These are phyloP conservation scores for Steinernema feltiae DNA, from an alignment of 1,140 invertebrate genomes.

Conservation along the genomic window DNA sequence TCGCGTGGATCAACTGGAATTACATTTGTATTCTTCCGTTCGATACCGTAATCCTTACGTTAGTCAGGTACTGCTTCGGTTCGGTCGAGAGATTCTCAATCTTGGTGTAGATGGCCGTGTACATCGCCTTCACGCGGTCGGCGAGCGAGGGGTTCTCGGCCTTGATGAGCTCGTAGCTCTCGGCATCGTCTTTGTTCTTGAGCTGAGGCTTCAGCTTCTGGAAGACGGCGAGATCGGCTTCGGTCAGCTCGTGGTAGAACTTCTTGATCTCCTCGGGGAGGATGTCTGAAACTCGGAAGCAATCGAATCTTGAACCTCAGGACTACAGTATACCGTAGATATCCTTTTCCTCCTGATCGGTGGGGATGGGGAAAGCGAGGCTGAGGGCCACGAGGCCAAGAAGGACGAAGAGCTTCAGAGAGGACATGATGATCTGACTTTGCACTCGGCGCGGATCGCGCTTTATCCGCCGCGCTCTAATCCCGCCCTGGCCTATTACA, in stretches of 20 bases:
- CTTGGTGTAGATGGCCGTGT: neutral
- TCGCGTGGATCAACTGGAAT: neutral
- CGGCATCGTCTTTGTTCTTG: neutral
- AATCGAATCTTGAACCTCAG: no score
- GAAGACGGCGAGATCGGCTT: no score
- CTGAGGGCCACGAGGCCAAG: neutral
- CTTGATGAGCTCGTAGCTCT: neutral
- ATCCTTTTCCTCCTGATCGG: neutral
- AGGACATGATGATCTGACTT: neutral
- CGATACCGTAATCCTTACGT: neutral
- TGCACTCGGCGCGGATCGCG: neutral
- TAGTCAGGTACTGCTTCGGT: neutral
- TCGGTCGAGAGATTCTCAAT: neutral
- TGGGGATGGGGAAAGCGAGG: neutral
- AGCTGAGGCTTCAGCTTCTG: no score
- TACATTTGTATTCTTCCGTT: neutral
- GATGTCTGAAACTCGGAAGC: neutral
- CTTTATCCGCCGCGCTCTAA: neutral
- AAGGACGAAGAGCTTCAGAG: neutral
- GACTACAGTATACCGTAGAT: neutral
- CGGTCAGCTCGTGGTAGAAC: neutral
- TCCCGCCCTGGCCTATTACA: neutral
- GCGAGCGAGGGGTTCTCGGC: neutral
- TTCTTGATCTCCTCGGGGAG: conserved; percentile 1
- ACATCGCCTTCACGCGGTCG: neutral